These are phyloP conservation scores for Sylvilagus floridanus DNA, from an alignment of 2,797 vertebrate genomes.

Conservation along the genomic window DNA sequence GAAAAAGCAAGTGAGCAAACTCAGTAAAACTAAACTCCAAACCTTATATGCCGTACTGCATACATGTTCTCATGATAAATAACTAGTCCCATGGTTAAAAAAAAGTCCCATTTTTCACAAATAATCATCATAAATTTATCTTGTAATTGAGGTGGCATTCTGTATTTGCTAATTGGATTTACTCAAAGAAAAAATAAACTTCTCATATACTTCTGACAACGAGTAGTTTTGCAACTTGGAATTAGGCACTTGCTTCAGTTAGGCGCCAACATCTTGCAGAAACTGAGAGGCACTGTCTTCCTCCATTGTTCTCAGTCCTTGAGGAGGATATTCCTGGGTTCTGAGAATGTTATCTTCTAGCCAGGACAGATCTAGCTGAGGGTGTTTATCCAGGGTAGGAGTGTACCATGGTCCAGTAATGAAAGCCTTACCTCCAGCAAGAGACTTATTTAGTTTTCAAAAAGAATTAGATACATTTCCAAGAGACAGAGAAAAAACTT, in stretches of 20 bases:
- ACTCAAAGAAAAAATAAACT: background rate
- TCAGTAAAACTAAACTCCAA: background rate
- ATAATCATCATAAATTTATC: background rate
- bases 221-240: background rate
- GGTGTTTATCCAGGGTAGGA: background rate
- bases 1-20: no score
- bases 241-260: background rate
- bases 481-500: background rate
- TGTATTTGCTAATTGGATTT: background rate
- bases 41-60: background rate
- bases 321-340: background rate
- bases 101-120: background rate
- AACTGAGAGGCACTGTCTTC: background rate
- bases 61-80: background rate
- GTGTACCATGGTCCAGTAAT: background rate
- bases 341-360: background rate
- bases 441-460: background rate
- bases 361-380: background rate
- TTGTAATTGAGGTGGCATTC: background rate
- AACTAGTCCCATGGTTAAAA: background rate
- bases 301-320: background rate
- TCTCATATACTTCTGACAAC: background rate
- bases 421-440: background rate
- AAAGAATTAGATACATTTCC: background rate
- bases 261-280: background rate